Percentiles rank a stretch among this genome's conserved stretches.
Conservation (phyloP, 2,888 invertebrate genomes). For the Palloptera scutellata region DNA sequence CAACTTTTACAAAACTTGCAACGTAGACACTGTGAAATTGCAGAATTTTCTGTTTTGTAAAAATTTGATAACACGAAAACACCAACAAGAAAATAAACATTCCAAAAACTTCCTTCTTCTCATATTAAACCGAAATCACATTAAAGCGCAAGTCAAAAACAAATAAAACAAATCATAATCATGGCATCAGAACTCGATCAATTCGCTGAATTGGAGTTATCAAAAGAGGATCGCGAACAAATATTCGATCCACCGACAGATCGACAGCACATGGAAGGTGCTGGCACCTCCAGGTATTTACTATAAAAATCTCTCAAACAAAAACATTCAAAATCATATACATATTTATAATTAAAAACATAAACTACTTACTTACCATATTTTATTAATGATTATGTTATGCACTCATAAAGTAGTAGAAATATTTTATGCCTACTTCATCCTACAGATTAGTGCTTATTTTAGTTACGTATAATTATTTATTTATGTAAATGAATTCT, state of each 20-base stretch:
- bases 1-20: neutral
- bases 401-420: too few relatives aligned
- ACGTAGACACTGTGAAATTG: neutral
- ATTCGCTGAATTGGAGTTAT: slow-evolving; percentile 74
- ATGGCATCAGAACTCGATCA: slow-evolving; percentile 68
- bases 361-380: too few relatives aligned
- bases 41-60: neutral
- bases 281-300: slow-evolving; percentile 64
- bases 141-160: slow-evolving; percentile 22
- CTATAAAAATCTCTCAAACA: neutral
- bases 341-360: too few relatives aligned
- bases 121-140: slow-evolving; percentile 20
- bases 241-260: slow-evolving; percentile 71
- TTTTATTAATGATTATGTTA: neutral
- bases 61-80: neutral
- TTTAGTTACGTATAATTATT: too few relatives aligned
- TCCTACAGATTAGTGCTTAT: too few relatives aligned
- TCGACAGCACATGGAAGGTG: slow-evolving; percentile 64
- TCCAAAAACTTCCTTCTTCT: slow-evolving; percentile 1
- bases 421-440: too few relatives aligned
- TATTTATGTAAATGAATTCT: too few relatives aligned
- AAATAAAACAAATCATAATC: slow-evolving; percentile 41
- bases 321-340: slow-evolving; percentile 1
- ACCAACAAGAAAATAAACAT: slow-evolving; percentile 1
- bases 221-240: slow-evolving; percentile 78